phyloP scores from a whole-genome alignment of 2,888 invertebrate species.

The Neoaliturus tenellus region DNA sequence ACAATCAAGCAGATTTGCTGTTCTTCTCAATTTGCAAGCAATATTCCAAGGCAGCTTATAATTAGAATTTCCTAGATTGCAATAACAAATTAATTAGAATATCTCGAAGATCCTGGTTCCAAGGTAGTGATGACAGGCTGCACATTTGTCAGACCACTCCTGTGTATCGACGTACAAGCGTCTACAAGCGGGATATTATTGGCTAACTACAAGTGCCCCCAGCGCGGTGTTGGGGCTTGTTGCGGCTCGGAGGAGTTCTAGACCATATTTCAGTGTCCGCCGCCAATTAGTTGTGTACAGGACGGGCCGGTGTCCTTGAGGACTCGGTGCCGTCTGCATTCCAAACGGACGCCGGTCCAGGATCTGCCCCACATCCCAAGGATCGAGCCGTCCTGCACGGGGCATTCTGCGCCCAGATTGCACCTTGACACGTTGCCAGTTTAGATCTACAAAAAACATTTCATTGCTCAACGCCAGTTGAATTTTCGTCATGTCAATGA shows the following conservation, averaged over 20 bases:
- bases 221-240: not conserved
- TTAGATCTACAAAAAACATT: too few relatives aligned
- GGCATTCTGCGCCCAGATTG: not conserved
- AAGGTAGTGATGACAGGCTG: not conserved
- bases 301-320: constrained; percentile 26
- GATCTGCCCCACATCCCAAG: not conserved
- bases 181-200: not conserved
- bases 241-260: constrained; percentile 21
- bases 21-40: too few relatives aligned
- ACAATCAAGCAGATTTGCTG: too few relatives aligned
- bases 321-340: constrained; percentile 47
- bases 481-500: too few relatives aligned
- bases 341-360: constrained; percentile 14
- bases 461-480: too few relatives aligned
- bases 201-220: constrained; percentile 2
- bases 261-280: constrained; percentile 42
- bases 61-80: constrained; percentile 5
- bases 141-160: constrained; percentile 17
- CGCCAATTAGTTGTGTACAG: constrained; percentile 32
- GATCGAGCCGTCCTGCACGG: not conserved
- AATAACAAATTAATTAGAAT: not conserved
- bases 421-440: not conserved
- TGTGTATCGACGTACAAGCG: not conserved
- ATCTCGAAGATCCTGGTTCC: constrained; percentile 1
- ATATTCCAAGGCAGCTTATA: too few relatives aligned